Conservation (phyloP, 2,797 vertebrate genomes). For the Arremon brunneinucha region DNA sequence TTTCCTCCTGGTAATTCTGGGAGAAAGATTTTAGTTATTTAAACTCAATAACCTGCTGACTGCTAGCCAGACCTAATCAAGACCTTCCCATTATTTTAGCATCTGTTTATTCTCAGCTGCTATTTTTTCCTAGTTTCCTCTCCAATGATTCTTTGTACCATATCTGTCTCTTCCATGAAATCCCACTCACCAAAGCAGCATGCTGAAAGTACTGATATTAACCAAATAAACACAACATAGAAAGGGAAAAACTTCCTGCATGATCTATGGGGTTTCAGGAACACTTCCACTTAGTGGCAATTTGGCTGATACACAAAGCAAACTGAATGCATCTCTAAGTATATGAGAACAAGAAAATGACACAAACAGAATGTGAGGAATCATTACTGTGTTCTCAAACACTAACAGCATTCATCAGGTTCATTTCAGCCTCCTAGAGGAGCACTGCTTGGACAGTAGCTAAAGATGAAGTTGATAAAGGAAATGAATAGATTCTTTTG, state of each 20-base stretch:
- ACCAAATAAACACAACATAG: not conserved
- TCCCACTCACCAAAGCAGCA: not conserved
- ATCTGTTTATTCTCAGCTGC: not conserved
- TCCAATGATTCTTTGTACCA: not conserved
- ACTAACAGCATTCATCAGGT: not conserved
- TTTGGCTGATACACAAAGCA: not conserved
- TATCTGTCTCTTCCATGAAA: not conserved
- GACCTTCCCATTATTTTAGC: not conserved
- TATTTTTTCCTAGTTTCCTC: not conserved
- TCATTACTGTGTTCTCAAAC: not conserved
- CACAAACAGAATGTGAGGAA: not conserved
- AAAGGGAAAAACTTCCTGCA: not conserved
- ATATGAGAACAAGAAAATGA: not conserved
- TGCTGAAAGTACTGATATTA: not conserved
- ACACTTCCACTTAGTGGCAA: not conserved
- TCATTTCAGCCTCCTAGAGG: not conserved
- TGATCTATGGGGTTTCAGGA: accelerated
- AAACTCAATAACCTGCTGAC: not conserved
- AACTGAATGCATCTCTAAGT: not conserved
- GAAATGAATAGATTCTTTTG: not conserved
- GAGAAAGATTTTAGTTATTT: not conserved
- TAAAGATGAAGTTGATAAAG: constrained; percentile 22
- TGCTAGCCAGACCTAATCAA: not conserved
- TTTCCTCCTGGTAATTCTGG: not conserved
- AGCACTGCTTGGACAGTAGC: not conserved